These are phyloP conservation scores for Myotis planiceps DNA, from an alignment of 2,797 vertebrate genomes.

Conservation along the genomic window DNA sequence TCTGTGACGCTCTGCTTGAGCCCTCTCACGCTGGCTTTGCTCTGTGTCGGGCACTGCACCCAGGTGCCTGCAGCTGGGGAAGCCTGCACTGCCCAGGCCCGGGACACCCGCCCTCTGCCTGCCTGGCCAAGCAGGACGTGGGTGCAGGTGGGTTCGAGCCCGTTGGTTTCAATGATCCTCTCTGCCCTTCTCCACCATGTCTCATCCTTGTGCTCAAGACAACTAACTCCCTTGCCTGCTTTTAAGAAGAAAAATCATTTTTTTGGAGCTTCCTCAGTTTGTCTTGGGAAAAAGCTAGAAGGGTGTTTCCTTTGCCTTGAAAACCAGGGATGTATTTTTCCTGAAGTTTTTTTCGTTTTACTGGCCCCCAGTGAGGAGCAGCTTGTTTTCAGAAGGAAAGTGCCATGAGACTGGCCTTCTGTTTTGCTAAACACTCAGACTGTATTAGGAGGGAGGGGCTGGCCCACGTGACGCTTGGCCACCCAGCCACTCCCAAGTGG, in stretches of 20 bases:
- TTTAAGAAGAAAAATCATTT: background rate
- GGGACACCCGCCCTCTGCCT: conserved; percentile 7
- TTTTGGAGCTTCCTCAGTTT: conserved; percentile 25
- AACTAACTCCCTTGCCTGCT: conserved; percentile 2
- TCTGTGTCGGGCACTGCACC: background rate
- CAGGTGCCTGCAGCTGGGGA: background rate
- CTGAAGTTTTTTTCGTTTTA: background rate
- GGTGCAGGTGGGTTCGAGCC: background rate
- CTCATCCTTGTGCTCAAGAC: background rate
- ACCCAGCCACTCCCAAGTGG: background rate
- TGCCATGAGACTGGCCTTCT: background rate
- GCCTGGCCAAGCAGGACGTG: rapidly evolving
- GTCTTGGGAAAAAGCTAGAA: background rate
- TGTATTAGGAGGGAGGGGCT: background rate
- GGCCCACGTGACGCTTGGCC: background rate
- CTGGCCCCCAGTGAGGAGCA: background rate
- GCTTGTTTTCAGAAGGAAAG: background rate
- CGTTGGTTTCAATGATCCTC: background rate
- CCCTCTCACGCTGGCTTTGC: background rate
- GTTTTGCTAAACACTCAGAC: background rate
- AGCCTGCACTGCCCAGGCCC: background rate
- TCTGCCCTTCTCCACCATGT: background rate
- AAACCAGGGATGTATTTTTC: conserved; percentile 17
- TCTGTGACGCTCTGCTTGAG: background rate
- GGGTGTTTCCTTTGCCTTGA: conserved; percentile 15